Base-by-base conservation (phyloP, 2,888 invertebrate genomes). In the Eupithecia exiguata region DNA sequence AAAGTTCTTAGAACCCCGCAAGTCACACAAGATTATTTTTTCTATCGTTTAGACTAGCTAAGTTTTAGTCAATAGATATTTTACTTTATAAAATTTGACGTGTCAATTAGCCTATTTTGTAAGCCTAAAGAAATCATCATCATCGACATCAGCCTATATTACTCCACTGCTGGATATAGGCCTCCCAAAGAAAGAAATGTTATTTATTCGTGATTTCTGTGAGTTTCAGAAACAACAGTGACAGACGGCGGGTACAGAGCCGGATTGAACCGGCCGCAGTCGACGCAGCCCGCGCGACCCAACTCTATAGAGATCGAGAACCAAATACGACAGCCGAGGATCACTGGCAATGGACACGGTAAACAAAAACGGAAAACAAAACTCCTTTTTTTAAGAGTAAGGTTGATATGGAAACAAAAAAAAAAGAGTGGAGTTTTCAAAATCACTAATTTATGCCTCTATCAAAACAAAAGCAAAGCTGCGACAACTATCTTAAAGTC, bases 281-380 rank as follows among this genome's bases (percentile, higher is more conserved):
- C 96, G 68, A 91, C 96, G 81, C 97, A 97, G 78, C 89, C 92
- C 1, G 96, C 97, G 7, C 93, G 98, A 80, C 98, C 98, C 9
- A 98, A 97, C 92, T 98, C 98, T 70, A 98, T 98, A 82, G 98
- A 98, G 90, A 95, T 98, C 62, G 95, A 96, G 79, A 95, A 96
- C 81, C 89, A 91, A 68, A 77, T 66, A 69, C 72, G 80, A 66
- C 76, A 75, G 30, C 77, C 94, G 1, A 83, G 93, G 77, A 90
- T 94, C 88, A 88, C 95, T 81, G 93, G 92, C 36, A 94, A 94
- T 77, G 94, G 94, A 82, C 93, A 94, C 68, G 92, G 91, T 94
- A 80, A 43, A 43, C 43, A 16, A 16, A 16, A 5, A 40, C 40
- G 9, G 40, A 12, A 40, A 10, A 40, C 14, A 0, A 1, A 43